Conservation (phyloP, 2,113 vertebrate genomes). For the Nerophis lumbriciformis region DNA sequence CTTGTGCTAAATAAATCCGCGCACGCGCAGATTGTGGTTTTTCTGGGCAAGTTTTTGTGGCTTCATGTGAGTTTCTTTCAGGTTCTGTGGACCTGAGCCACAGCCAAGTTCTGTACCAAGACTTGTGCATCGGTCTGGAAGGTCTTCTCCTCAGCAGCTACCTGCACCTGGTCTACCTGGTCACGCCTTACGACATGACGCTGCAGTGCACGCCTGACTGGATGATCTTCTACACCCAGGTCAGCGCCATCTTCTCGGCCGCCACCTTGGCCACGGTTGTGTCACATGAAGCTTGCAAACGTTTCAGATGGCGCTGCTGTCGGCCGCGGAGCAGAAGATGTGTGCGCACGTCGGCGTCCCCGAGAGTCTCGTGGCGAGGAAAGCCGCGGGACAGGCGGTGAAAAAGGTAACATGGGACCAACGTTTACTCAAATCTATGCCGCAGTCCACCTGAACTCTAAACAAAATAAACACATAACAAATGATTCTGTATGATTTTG, state of each 20-base stretch:
- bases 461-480: too few species aligned
- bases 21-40: too few species aligned
- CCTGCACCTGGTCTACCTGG: constrained; percentile 87
- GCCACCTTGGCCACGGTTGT: not conserved
- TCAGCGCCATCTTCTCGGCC: constrained; percentile 35
- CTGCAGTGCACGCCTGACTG: constrained; percentile 83
- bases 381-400: constrained; percentile 86
- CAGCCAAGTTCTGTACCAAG: constrained; percentile 80
- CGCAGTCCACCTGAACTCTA: too few species aligned
- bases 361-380: constrained; percentile 85
- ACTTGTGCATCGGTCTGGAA: constrained; percentile 84
- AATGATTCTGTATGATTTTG: too few species aligned
- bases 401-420: constrained; percentile 73
- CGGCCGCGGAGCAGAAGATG: constrained; percentile 82
- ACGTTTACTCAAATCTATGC: too few species aligned
- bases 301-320: constrained; percentile 80
- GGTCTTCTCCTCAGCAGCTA: constrained; percentile 84
- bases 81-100: constrained; percentile 85
- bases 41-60: not conserved
- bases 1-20: too few species aligned
- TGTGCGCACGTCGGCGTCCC: constrained; percentile 79
- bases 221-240: constrained; percentile 90
- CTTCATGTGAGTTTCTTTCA: constrained; percentile 32
- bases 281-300: too few species aligned
- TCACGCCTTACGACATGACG: constrained; percentile 85